phyloP scores from a whole-genome alignment of 1,140 invertebrate species.

The Drosophila sp. region DNA sequence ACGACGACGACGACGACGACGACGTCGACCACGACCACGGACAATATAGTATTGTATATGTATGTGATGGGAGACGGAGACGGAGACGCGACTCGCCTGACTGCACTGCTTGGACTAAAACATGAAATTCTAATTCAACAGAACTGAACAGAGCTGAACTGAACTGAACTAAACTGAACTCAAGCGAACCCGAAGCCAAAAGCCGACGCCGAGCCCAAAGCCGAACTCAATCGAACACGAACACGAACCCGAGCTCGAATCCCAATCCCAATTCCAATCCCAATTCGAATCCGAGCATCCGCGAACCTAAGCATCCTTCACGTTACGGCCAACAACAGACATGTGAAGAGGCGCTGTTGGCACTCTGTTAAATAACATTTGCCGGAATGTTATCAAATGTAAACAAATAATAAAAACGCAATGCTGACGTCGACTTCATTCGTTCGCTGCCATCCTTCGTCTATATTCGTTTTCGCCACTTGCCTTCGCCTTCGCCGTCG shows the following conservation, averaged over 20 bases:
- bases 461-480: neutral
- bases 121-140: constrained; percentile 17
- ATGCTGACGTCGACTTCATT: constrained; percentile 9
- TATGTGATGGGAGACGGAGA: constrained; percentile 26
- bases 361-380: constrained; percentile 41
- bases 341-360: constrained; percentile 21
- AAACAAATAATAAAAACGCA: constrained; percentile 64
- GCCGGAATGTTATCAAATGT: constrained; percentile 65
- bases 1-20: constrained; percentile 24
- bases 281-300: neutral
- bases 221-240: neutral
- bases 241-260: neutral
- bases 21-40: constrained; percentile 27
- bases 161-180: constrained; percentile 4
- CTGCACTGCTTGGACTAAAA: constrained; percentile 50
- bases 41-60: constrained; percentile 9
- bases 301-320: constrained; percentile 13
- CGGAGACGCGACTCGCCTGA: constrained; percentile 32
- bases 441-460: neutral
- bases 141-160: neutral
- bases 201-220: neutral
- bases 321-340: constrained; percentile 42
- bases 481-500: neutral
- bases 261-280: neutral
- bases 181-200: neutral